A percentile compares a stretch with the other conserved stretches of the same genome.
phyloP scores from a whole-genome alignment of 2,888 invertebrate species.

The Neoascia interrupta region DNA sequence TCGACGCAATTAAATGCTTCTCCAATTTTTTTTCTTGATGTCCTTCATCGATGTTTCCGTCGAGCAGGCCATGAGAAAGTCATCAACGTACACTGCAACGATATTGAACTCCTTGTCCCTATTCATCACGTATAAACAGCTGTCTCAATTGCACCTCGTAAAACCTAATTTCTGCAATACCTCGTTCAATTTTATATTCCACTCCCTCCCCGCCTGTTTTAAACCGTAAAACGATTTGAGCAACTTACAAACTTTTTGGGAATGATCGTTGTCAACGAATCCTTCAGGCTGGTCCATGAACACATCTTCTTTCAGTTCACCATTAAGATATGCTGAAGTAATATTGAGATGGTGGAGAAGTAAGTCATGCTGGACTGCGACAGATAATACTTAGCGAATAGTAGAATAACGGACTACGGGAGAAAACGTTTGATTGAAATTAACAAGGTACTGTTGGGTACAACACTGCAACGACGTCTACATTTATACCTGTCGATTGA shows the following conservation, averaged over 20 bases:
- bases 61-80: slow-evolving; percentile 15
- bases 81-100: slow-evolving; percentile 34
- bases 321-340: slow-evolving; percentile 37
- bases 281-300: slow-evolving; percentile 30
- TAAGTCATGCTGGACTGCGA: slow-evolving; percentile 23
- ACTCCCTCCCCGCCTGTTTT: slow-evolving; percentile 17
- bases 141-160: slow-evolving; percentile 9
- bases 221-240: slow-evolving; percentile 20
- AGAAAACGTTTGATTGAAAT: slow-evolving; percentile 39
- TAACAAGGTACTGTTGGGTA: slow-evolving; percentile 22
- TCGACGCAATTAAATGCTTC: slow-evolving; percentile 21
- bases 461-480: slow-evolving; percentile 47
- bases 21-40: slow-evolving; percentile 20
- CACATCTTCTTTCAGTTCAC: slow-evolving; percentile 11
- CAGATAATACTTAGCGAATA: slow-evolving; percentile 21
- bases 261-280: slow-evolving; percentile 9
- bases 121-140: slow-evolving; percentile 26
- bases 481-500: slow-evolving; percentile 34
- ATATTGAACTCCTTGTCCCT: slow-evolving; percentile 25
- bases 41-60: background rate
- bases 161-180: slow-evolving; percentile 17
- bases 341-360: slow-evolving; percentile 34
- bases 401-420: slow-evolving; percentile 36
- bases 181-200: slow-evolving; percentile 19
- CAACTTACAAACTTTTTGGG: slow-evolving; percentile 15